These are phyloP conservation scores for Aradophagus sp. DNA, from an alignment of 1,140 invertebrate species.

Conservation along the genomic window DNA sequence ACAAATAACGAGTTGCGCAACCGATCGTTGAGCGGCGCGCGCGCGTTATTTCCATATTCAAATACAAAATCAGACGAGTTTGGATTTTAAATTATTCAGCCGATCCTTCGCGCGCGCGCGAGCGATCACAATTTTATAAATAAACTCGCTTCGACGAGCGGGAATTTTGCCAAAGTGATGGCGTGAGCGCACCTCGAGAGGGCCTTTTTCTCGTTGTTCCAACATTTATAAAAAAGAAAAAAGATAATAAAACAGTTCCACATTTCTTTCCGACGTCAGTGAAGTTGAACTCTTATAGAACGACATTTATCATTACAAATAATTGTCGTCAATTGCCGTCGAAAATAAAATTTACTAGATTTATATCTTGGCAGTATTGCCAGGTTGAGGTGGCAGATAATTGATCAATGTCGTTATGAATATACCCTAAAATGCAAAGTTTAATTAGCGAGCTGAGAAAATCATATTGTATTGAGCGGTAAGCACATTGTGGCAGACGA, in stretches of 20 bases:
- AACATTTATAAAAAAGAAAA: no score
- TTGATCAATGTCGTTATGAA: no score
- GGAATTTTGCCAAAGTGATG: conserved; percentile 39
- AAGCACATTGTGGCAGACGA: no score
- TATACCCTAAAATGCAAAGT: no score
- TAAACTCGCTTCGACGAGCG: conserved; percentile 31
- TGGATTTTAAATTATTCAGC: conserved; percentile 48
- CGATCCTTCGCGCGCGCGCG: conserved; percentile 32
- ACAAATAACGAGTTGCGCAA: conserved; percentile 40
- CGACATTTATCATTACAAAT: neutral
- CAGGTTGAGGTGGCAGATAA: no score
- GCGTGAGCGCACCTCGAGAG: neutral
- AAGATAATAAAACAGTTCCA: no score
- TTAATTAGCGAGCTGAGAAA: no score
- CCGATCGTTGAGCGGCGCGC: conserved; percentile 27
- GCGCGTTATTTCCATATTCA: conserved; percentile 39
- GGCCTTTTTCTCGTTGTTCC: conserved; percentile 7
- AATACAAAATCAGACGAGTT: conserved; percentile 43
- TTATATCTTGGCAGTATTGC: no score
- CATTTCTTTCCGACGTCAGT: neutral
- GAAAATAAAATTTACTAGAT: no score
- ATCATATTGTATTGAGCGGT: no score
- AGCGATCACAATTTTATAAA: conserved; percentile 43
- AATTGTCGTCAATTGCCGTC: no score
- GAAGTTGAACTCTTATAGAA: neutral